phyloP scores from a whole-genome alignment of 2,797 vertebrate species.

The Apogon talboti region DNA sequence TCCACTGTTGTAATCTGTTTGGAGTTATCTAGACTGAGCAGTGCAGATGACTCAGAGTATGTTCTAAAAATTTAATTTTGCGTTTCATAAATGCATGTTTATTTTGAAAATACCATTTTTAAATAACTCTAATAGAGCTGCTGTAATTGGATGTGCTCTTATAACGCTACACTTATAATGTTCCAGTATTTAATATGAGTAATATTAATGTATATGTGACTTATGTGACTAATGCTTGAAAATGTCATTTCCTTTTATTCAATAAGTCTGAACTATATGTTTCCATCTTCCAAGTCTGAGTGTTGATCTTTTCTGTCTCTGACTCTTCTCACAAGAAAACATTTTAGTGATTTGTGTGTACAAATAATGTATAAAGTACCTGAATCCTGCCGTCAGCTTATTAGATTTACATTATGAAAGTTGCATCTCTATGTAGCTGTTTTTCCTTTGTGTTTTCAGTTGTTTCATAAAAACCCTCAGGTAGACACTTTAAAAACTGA shows the following conservation, averaged over 20 bases:
- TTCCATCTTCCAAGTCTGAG: constrained; percentile 7
- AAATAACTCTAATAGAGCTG: background rate
- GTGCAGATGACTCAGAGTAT: constrained; percentile 2
- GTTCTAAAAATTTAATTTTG: constrained; percentile 3
- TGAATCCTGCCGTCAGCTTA: too few species aligned
- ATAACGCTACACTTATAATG: background rate
- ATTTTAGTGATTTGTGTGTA: too few species aligned
- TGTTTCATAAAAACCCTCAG: too few species aligned
- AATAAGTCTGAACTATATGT: constrained; percentile 14
- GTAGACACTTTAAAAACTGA: too few species aligned
- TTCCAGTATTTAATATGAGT: background rate
- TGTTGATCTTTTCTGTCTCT: background rate
- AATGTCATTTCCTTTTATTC: constrained; percentile 21
- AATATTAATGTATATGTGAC: constrained; percentile 13
- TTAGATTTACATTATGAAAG: too few species aligned
- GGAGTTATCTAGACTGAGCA: background rate
- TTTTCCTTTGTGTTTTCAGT: too few species aligned
- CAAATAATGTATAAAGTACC: too few species aligned
- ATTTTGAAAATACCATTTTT: too few species aligned
- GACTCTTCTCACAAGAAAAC: too few species aligned
- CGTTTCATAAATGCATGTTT: too few species aligned
- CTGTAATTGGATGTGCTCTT: background rate
- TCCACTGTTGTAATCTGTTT: background rate
- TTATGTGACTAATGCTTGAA: background rate
- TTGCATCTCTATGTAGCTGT: too few species aligned